These are phyloP conservation scores for Delphinus delphis DNA, from an alignment of 2,113 vertebrate species.

Conservation along the genomic window DNA sequence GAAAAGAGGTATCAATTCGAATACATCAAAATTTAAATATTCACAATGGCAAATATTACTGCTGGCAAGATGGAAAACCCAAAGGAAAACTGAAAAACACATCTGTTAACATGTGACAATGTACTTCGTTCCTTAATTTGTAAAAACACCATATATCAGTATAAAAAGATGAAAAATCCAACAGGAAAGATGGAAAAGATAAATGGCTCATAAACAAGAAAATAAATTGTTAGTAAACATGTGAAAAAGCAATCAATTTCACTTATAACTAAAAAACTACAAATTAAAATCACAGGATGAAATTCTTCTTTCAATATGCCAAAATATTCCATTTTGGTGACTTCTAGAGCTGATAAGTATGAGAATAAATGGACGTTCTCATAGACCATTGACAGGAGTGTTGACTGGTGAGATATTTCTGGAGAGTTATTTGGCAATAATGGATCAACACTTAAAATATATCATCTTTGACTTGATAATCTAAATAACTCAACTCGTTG, in stretches of 20 bases:
- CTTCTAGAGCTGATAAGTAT: background rate
- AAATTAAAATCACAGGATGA: background rate
- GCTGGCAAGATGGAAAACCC: background rate
- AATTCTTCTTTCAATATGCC: background rate
- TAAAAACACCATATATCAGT: background rate
- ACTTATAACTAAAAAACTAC: background rate
- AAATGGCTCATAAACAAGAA: background rate
- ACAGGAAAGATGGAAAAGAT: background rate
- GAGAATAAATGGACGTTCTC: background rate
- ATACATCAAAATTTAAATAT: background rate
- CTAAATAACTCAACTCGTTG: background rate
- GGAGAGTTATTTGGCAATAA: background rate
- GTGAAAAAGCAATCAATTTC: background rate
- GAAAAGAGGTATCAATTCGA: background rate
- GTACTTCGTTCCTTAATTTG: background rate
- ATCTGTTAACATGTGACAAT: background rate
- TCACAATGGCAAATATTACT: background rate
- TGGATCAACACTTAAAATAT: background rate
- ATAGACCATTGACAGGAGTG: fast-evolving
- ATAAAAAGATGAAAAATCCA: background rate
- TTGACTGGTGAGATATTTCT: background rate
- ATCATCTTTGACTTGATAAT: background rate
- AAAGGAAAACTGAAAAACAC: background rate
- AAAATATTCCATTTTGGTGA: background rate
- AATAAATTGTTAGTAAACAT: background rate